These are phyloP conservation scores for Menidia beryllina DNA, from an alignment of 2,113 vertebrate genomes.

Conservation along the genomic window DNA sequence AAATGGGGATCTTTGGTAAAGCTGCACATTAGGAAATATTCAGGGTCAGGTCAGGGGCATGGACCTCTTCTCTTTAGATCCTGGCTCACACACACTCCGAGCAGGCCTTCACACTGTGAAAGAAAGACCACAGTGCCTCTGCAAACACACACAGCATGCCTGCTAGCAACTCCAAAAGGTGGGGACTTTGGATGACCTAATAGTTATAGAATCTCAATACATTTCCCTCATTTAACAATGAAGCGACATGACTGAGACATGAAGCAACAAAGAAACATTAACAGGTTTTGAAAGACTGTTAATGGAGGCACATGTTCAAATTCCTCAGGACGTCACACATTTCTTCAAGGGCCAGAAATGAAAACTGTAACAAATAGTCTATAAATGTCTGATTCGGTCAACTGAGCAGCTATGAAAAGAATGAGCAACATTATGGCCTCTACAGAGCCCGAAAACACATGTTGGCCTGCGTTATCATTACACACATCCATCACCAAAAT, in stretches of 20 bases:
- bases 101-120: conserved; percentile 71
- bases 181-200: conserved; percentile 63
- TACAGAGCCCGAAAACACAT: conserved; percentile 27
- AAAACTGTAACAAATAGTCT: conserved; percentile 25
- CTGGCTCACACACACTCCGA: conserved; percentile 73
- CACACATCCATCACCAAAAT: conserved; percentile 32
- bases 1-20: conserved; percentile 73
- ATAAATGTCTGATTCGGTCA: conserved; percentile 18
- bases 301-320: conserved; percentile 22
- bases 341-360: conserved; percentile 23
- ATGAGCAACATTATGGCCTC: conserved; percentile 19
- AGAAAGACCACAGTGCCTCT: conserved; percentile 66
- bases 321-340: conserved; percentile 7
- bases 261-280: conserved; percentile 31
- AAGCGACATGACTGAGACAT: conserved; percentile 16
- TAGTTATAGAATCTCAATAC: conserved; percentile 59
- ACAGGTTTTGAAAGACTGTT: conserved; percentile 23
- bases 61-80: conserved; percentile 76
- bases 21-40: conserved; percentile 78
- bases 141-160: conserved; percentile 76
- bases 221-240: conserved; percentile 44
- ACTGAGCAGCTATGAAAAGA: conserved; percentile 21
- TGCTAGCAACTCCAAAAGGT: conserved; percentile 66
- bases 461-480: conserved; percentile 25
- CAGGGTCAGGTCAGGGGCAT: conserved; percentile 80